Evolutionary conservation across 2,797 vertebrate genomes (phyloP).

Genomic region (Sebastes taczanowskii): DNA sequence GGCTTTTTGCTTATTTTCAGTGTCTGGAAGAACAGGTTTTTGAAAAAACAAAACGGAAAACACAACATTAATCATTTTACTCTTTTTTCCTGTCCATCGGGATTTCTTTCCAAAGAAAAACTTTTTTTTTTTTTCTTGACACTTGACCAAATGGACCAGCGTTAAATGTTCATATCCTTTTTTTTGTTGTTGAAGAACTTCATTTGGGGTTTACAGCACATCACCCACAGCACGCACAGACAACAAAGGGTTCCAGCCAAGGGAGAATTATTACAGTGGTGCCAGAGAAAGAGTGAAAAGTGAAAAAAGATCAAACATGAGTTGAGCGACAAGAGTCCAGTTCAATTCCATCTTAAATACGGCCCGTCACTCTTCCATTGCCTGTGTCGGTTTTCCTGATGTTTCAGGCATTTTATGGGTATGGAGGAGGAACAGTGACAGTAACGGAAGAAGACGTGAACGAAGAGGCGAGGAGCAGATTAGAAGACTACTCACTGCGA

Average conservation of each 20-base stretch:
- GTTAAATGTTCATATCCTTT: constrained; percentile 50
- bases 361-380: constrained; percentile 31
- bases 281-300: constrained; percentile 64
- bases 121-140: constrained; percentile 48
- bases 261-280: constrained; percentile 77
- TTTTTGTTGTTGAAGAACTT: constrained; percentile 54
- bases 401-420: constrained; percentile 33
- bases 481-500: constrained; percentile 23
- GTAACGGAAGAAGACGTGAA: constrained; percentile 26
- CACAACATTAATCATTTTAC: constrained; percentile 64
- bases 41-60: constrained; percentile 56
- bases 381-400: constrained; percentile 47
- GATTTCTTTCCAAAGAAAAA: constrained; percentile 56
- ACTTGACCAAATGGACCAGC: constrained; percentile 55
- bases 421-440: constrained; percentile 15
- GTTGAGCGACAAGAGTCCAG: constrained; percentile 44
- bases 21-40: constrained; percentile 77
- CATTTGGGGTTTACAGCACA: constrained; percentile 81
- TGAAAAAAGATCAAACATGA: constrained; percentile 62
- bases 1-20: constrained; percentile 75
- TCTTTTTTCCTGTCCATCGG: constrained; percentile 39
- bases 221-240: constrained; percentile 84
- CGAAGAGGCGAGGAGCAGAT: constrained; percentile 10
- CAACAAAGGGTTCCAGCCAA: constrained; percentile 77
- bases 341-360: constrained; percentile 43